phyloP scores from a whole-genome alignment of 1,140 invertebrate species.

The Panulirus ornatus region DNA sequence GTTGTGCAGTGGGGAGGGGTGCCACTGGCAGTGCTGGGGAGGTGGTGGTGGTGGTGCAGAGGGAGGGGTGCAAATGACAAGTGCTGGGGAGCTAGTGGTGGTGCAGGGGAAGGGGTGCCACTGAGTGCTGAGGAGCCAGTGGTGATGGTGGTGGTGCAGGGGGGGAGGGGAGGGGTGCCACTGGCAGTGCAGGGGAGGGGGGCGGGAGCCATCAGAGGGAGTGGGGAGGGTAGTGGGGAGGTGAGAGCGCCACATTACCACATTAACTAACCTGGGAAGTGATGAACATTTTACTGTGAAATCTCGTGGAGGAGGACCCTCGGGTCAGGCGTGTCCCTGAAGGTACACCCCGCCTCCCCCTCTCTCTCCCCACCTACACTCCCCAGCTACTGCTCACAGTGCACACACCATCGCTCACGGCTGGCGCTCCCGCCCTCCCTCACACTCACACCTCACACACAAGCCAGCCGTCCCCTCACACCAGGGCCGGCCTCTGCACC shows the following conservation, averaged over 20 bases:
- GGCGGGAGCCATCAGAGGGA: neutral
- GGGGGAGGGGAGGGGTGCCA: too few species aligned
- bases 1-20: too few species aligned
- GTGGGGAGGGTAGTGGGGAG: neutral
- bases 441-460: neutral
- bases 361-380: slow-evolving; percentile 10
- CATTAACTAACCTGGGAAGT: slow-evolving; percentile 39
- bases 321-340: slow-evolving; percentile 18
- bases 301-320: slow-evolving; percentile 34
- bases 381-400: too few species aligned
- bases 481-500: neutral
- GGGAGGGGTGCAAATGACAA: neutral
- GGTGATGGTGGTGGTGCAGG: neutral
- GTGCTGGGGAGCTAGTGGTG: too few species aligned
- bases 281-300: slow-evolving; percentile 47
- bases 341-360: neutral
- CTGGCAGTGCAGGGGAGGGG: neutral
- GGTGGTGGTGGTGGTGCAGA: neutral
- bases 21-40: neutral
- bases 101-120: too few species aligned
- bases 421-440: neutral
- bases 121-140: too few species aligned
- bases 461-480: neutral
- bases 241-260: slow-evolving; percentile 35
- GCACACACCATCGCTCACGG: too few species aligned